These are phyloP conservation scores for Drosophila mettleri DNA, from an alignment of 2,888 invertebrate species.

Conservation along the genomic window DNA sequence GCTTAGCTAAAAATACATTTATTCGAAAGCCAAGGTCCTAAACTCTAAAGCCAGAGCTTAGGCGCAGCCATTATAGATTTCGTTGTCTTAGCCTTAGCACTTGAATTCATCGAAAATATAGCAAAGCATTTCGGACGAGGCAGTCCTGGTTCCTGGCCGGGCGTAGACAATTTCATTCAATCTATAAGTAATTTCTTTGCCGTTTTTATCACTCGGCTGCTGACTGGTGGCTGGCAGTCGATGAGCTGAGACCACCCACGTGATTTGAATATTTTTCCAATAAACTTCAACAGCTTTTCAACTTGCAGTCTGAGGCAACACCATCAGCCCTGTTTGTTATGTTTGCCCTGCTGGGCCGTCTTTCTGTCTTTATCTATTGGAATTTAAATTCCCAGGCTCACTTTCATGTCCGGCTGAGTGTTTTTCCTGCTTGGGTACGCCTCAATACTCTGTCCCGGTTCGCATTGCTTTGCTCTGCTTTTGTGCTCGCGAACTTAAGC, in stretches of 20 bases:
- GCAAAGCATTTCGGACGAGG: constrained; percentile 28
- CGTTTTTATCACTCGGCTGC: constrained; percentile 71
- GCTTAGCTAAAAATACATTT: constrained; percentile 57
- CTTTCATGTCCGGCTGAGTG: constrained; percentile 73
- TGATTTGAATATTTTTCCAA: constrained; percentile 83
- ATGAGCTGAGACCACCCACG: constrained; percentile 76
- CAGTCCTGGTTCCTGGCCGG: constrained; percentile 5
- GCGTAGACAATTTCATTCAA: constrained; percentile 74
- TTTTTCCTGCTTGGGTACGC: constrained; percentile 61
- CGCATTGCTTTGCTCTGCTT: constrained; percentile 24
- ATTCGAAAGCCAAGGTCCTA: constrained; percentile 32
- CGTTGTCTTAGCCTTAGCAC: constrained; percentile 73
- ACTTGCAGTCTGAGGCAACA: constrained; percentile 44
- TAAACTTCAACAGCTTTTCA: constrained; percentile 82
- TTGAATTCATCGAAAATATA: constrained; percentile 77
- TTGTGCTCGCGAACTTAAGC: constrained; percentile 67
- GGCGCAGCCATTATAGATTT: constrained; percentile 61
- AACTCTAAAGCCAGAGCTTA: constrained; percentile 61
- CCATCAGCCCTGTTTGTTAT: background rate
- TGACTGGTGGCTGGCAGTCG: constrained; percentile 32
- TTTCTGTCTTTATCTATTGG: constrained; percentile 77
- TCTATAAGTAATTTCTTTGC: constrained; percentile 79
- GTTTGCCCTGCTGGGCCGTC: constrained; percentile 36
- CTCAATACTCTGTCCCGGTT: constrained; percentile 42
- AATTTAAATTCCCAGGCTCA: constrained; percentile 75